phyloP scores from a whole-genome alignment of 2,113 vertebrate genomes.

The Isichthys henryi region DNA sequence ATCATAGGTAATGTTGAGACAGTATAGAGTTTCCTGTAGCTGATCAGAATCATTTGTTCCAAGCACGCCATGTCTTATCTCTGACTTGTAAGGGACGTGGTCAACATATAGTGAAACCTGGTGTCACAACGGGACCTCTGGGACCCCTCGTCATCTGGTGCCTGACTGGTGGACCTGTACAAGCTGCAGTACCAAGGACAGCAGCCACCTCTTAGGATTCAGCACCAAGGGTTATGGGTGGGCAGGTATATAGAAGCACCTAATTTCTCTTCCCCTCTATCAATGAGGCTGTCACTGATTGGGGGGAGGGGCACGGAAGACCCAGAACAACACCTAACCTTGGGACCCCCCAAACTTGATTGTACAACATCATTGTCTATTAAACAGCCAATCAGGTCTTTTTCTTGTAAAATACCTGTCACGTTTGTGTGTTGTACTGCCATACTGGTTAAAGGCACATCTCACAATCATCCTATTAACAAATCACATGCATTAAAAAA shows the following conservation, averaged over 20 bases:
- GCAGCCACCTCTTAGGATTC: background rate
- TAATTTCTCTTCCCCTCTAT: no score
- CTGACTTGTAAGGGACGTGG: background rate
- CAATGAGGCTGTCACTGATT: background rate
- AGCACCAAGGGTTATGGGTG: background rate
- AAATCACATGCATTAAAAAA: background rate
- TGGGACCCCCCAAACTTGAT: no score
- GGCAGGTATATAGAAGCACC: background rate
- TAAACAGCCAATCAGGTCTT: background rate
- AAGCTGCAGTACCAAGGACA: background rate
- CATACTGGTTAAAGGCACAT: background rate
- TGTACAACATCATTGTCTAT: no score
- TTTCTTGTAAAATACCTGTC: background rate
- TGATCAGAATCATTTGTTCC: background rate
- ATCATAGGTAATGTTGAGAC: background rate
- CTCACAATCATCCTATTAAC: background rate
- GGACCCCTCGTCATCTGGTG: background rate
- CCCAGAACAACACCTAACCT: no score
- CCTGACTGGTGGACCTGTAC: background rate
- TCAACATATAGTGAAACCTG: background rate
- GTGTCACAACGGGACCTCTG: background rate
- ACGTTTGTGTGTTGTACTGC: background rate
- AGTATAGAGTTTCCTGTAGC: background rate
- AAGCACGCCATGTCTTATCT: background rate
- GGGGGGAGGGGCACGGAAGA: background rate